A percentile compares a stretch with the other conserved stretches of the same genome.
Evolutionary conservation across 2,797 vertebrate species (phyloP).

Genomic region (Crocodylus rhombifer): DNA sequence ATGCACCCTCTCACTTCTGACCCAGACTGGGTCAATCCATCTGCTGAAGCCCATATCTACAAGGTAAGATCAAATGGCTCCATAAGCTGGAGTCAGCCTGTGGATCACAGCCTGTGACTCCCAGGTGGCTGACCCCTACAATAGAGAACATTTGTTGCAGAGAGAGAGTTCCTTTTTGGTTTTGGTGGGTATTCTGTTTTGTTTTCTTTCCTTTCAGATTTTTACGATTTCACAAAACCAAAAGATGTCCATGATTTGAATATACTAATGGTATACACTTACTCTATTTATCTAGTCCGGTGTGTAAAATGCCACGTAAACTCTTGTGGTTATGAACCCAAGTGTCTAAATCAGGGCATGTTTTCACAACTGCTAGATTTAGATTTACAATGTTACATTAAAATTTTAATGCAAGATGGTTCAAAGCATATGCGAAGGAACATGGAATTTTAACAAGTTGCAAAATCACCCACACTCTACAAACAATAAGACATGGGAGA

Average conservation of each 20-base stretch:
- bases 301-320: neutral
- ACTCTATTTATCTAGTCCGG: neutral
- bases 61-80: too few species aligned
- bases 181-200: neutral
- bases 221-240: neutral
- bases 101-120: too few species aligned
- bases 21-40: too few species aligned
- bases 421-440: neutral
- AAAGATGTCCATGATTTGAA: neutral
- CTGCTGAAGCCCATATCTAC: too few species aligned
- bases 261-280: neutral
- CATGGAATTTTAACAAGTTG: neutral
- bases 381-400: constrained; percentile 3
- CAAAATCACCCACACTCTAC: neutral
- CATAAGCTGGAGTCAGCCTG: too few species aligned
- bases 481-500: neutral
- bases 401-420: neutral
- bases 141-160: too few species aligned
- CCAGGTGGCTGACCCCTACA: too few species aligned
- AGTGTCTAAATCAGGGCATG: neutral
- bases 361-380: constrained; percentile 14
- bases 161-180: neutral
- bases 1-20: too few species aligned
- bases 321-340: neutral
- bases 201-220: neutral